Conservation (phyloP, 2,888 invertebrate species). For the Lithophane semibrunnea region DNA sequence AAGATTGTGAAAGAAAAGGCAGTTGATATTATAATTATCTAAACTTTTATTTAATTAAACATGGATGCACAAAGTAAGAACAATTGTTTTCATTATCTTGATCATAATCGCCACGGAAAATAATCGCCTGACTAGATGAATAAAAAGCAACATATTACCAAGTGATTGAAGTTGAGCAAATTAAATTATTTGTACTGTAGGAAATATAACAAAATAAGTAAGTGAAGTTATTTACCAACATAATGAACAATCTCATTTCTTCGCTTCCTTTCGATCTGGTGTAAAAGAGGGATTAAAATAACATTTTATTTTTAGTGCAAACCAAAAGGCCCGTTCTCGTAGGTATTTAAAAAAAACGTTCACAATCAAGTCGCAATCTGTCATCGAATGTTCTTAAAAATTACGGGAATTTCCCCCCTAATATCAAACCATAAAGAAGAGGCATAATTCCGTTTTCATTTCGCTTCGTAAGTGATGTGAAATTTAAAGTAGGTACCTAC, state of each 20-base stretch:
- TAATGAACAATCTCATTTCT: conserved; percentile 12
- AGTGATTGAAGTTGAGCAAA: conserved; percentile 31
- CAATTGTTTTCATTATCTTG: conserved; percentile 49
- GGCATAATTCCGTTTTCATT: no score
- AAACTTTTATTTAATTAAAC: conserved; percentile 73
- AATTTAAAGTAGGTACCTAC: background rate
- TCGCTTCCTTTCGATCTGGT: background rate
- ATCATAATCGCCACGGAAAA: conserved; percentile 59
- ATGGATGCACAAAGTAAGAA: conserved; percentile 70
- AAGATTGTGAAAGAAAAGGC: conserved; percentile 36
- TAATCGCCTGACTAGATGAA: conserved; percentile 77
- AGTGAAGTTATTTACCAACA: conserved; percentile 10
- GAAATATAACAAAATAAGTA: conserved; percentile 23
- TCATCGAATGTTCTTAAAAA: no score
- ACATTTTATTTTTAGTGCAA: conserved; percentile 14
- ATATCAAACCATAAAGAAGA: background rate
- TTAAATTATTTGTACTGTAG: conserved; percentile 38
- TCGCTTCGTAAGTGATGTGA: no score
- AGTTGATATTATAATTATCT: conserved; percentile 53
- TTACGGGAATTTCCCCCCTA: background rate
- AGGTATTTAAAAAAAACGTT: no score
- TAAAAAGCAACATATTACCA: conserved; percentile 31
- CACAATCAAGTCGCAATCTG: no score
- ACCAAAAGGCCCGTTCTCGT: no score
- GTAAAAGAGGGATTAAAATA: conserved; percentile 7